A percentile compares a stretch with the other conserved stretches of the same genome.
Conservation (phyloP, 1,140 invertebrate genomes). For the Aethina tumida region DNA sequence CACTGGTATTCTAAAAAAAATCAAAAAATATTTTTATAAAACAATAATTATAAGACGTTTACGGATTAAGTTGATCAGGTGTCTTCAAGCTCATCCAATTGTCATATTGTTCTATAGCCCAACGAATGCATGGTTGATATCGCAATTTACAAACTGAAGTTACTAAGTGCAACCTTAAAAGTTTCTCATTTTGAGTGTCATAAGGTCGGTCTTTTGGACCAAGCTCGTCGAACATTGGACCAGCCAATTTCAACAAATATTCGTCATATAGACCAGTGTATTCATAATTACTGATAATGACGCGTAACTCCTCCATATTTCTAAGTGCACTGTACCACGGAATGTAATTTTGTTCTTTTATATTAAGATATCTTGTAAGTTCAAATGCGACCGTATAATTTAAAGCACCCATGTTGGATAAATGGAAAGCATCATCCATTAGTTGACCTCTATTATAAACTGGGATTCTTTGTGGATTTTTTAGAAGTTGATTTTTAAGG, state of each 20-base stretch:
- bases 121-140: conserved; percentile 24
- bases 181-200: conserved; percentile 27
- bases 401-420: conserved; percentile 43
- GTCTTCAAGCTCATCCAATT: conserved; percentile 25
- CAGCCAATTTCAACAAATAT: conserved; percentile 26
- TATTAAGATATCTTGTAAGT: conserved; percentile 49
- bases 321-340: conserved; percentile 28
- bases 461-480: conserved; percentile 42
- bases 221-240: conserved; percentile 23
- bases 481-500: conserved; percentile 39
- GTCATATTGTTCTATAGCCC: conserved; percentile 22
- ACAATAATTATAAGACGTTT: conserved; percentile 9
- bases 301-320: conserved; percentile 21
- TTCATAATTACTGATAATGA: conserved; percentile 25
- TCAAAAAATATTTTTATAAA: background rate
- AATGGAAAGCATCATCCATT: conserved; percentile 43
- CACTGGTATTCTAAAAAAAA: conserved; percentile 23
- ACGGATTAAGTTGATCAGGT: conserved; percentile 27
- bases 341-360: conserved; percentile 27
- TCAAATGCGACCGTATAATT: conserved; percentile 49
- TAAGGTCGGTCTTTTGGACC: conserved; percentile 17
- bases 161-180: conserved; percentile 22
- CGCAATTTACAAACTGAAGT: conserved; percentile 24
- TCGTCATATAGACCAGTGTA: conserved; percentile 27
- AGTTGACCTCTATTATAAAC: conserved; percentile 60